Evolutionary conservation across 2,888 invertebrate genomes (phyloP).

Genomic region (Idaea biselata): DNA sequence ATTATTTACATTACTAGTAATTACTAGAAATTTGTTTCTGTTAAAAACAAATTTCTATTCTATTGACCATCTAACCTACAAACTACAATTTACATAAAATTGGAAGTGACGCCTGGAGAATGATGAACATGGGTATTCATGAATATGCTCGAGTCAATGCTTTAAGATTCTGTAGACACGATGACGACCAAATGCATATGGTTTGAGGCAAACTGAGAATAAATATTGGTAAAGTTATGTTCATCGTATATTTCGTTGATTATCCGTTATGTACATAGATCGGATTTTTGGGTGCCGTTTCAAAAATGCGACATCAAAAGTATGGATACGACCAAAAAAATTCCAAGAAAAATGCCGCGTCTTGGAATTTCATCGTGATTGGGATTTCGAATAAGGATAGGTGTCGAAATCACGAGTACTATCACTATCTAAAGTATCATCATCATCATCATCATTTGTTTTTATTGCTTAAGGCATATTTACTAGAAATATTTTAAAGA

Average conservation of each 20-base stretch:
- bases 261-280: conserved; percentile 15
- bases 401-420: too few relatives aligned
- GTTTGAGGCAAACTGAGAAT: not conserved
- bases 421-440: too few relatives aligned
- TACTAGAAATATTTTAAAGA: too few relatives aligned
- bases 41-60: conserved; percentile 11
- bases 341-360: too few relatives aligned
- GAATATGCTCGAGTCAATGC: not conserved
- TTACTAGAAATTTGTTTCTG: too few relatives aligned
- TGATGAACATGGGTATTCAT: conserved; percentile 21
- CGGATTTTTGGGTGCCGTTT: too few relatives aligned
- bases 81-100: conserved; percentile 19
- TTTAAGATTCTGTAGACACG: not conserved
- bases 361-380: too few relatives aligned
- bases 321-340: too few relatives aligned
- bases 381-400: too few relatives aligned
- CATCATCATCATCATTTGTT: too few relatives aligned
- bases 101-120: conserved; percentile 12
- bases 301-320: too few relatives aligned
- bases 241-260: conserved; percentile 19
- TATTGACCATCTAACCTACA: conserved; percentile 13
- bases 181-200: not conserved
- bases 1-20: conserved; percentile 20
- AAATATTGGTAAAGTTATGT: not conserved
- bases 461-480: too few relatives aligned